Evolutionary conservation across 1,140 invertebrate species (phyloP).

Genomic region (Drosophila parvula): DNA sequence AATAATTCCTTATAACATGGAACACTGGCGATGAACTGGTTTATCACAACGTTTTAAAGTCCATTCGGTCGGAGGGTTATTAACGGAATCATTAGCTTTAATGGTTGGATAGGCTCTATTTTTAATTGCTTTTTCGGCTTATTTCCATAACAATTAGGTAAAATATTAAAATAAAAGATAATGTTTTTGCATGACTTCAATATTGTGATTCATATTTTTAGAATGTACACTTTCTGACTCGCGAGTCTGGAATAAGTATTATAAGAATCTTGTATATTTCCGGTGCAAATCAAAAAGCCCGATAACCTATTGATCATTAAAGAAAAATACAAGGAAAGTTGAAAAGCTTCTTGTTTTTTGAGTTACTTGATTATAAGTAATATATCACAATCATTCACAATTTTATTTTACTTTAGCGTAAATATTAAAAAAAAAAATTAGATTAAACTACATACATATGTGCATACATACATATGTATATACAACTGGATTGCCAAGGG

Average conservation of each 20-base stretch:
- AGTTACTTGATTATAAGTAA: not conserved
- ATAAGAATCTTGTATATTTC: not conserved
- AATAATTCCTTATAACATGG: not conserved
- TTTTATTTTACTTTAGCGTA: not conserved
- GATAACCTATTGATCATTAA: not conserved
- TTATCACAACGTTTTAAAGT: slow-evolving; percentile 1
- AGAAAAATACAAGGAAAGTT: not conserved
- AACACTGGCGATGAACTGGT: not conserved
- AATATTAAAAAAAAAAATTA: not conserved
- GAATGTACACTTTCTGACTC: too few species aligned
- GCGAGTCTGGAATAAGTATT: too few species aligned
- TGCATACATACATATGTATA: not conserved
- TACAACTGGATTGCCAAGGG: not conserved
- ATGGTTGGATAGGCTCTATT: slow-evolving; percentile 21
- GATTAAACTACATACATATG: not conserved
- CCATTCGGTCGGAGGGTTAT: slow-evolving; percentile 1
- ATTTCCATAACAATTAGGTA: slow-evolving; percentile 6
- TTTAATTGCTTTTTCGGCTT: slow-evolving; percentile 8
- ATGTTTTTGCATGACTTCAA: not conserved
- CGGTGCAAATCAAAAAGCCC: not conserved
- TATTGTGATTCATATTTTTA: not conserved
- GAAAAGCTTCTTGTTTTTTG: slow-evolving; percentile 1
- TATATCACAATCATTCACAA: too few species aligned
- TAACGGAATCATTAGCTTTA: slow-evolving; percentile 1
- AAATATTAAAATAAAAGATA: slow-evolving; percentile 6